phyloP scores from a whole-genome alignment of 2,888 invertebrate genomes.

The Melanostoma scalare region DNA sequence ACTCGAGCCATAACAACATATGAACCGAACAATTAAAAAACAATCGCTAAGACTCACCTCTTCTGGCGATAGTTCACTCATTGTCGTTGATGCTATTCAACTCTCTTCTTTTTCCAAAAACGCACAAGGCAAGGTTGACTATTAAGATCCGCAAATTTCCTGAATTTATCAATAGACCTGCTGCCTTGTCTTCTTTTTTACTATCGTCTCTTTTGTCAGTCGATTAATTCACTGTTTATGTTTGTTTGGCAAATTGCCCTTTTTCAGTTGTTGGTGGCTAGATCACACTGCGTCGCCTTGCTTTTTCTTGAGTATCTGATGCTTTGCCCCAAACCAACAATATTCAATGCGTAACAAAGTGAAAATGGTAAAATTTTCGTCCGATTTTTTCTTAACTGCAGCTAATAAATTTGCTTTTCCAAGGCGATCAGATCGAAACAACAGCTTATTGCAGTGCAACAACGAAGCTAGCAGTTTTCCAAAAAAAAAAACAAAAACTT shows the following conservation, averaged over 20 bases:
- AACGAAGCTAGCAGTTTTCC: background rate
- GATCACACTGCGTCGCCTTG: constrained; percentile 22
- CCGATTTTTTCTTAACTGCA: constrained; percentile 19
- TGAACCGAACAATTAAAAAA: constrained; percentile 22
- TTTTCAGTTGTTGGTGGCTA: constrained; percentile 36
- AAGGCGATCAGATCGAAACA: constrained; percentile 3
- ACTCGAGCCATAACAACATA: constrained; percentile 3
- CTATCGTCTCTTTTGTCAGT: constrained; percentile 4
- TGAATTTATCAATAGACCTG: constrained; percentile 36
- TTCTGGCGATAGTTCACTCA: constrained; percentile 94
- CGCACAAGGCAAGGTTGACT: constrained; percentile 38
- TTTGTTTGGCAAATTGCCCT: constrained; percentile 70
- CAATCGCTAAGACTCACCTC: constrained; percentile 86
- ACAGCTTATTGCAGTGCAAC: constrained; percentile 1
- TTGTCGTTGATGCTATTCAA: constrained; percentile 77
- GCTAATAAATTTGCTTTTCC: constrained; percentile 12
- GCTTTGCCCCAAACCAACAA: constrained; percentile 38
- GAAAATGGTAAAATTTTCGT: constrained; percentile 51
- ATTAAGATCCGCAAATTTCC: constrained; percentile 48
- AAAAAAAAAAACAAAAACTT: constrained; percentile 3
- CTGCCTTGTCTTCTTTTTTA: background rate
- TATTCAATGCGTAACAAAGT: constrained; percentile 64
- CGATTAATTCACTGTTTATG: constrained; percentile 50
- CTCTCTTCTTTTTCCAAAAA: constrained; percentile 61
- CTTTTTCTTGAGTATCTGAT: constrained; percentile 25